Base-by-base conservation (phyloP, 2,888 invertebrate species). In the Asteroscopus sphinx region DNA sequence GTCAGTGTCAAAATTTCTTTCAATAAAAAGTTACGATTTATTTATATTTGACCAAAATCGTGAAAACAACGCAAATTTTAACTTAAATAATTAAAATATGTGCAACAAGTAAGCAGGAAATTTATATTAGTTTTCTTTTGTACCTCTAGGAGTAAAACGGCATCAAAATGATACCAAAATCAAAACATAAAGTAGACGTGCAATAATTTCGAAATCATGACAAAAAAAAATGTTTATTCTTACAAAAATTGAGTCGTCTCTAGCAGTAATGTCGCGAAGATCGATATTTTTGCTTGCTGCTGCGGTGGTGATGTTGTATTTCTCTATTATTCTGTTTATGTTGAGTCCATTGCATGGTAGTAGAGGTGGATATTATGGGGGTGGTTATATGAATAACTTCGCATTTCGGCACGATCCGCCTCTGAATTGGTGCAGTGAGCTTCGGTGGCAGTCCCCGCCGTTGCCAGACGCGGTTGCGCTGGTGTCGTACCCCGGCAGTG, bases 401-500 rank as follows among this genome's bases (percentile, higher is more conserved):
- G 79, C 86, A 1, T 77, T 88, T 54, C 82, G 87, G 7, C 87
- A 87, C 59, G 80, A 81, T n/a, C 88, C 88, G 0, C 79, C 73
- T 32, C 79, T 92, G 11, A 84, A 83, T 16, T 96, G 96, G 96
- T 96, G 95, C 72, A 89, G 92, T 61, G 92, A 94, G 45, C 79
- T 95, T 39, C 89, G 83, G 26, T 95, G 83, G 85, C 80, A 78
- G 30, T 88, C 92, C 0, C 95, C 96, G 0, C 94, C 95, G 8
- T 91, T 94, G 0, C 62, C 77, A 0, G 75, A 87, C 9, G 91
- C 95, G 7, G 95, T 95, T 0, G 97, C 97, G 0, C 88, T 97
- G 28, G 97, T 96, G 0, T 97, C 97, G 0, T 97, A 96, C 85
- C 97, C 97, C 4, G 97, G 97, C n/a, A 97, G 97, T 81, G 97